Evolutionary conservation across 2,113 vertebrate species (phyloP).

Genomic region (Amazona guildingii): DNA sequence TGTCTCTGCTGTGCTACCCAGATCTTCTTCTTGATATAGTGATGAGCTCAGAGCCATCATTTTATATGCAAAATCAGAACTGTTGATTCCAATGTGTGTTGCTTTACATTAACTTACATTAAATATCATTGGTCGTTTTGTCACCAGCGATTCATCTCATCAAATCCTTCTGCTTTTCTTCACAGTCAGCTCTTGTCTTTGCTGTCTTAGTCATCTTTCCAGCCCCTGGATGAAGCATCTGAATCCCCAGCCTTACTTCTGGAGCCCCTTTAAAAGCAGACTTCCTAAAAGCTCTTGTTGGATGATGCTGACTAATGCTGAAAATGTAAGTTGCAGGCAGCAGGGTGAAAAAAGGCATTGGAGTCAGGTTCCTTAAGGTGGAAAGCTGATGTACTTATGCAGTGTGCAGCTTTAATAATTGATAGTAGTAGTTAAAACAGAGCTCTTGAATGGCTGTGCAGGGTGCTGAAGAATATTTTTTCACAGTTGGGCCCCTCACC

Average conservation of each 20-base stretch:
- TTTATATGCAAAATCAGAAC: neutral
- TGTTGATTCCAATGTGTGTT: neutral
- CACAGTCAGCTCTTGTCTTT: neutral
- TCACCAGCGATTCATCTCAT: neutral
- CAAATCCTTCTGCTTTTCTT: neutral
- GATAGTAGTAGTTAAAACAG: constrained; percentile 25
- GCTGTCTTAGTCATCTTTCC: neutral
- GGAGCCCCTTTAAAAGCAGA: neutral
- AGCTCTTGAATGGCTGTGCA: neutral
- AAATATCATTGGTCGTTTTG: neutral
- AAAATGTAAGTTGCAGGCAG: neutral
- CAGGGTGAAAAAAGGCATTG: neutral
- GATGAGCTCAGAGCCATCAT: neutral
- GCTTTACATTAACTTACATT: neutral
- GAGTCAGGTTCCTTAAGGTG: neutral
- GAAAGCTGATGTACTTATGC: neutral
- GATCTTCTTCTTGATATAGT: neutral
- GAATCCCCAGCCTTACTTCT: neutral
- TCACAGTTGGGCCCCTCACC: neutral
- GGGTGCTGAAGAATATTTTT: constrained; percentile 7
- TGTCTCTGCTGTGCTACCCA: neutral
- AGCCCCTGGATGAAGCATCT: neutral
- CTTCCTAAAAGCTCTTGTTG: neutral
- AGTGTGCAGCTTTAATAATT: constrained; percentile 12
- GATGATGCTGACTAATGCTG: neutral